Evolutionary conservation across 2,888 invertebrate species (phyloP).

Genomic region (Limenitis camilla): DNA sequence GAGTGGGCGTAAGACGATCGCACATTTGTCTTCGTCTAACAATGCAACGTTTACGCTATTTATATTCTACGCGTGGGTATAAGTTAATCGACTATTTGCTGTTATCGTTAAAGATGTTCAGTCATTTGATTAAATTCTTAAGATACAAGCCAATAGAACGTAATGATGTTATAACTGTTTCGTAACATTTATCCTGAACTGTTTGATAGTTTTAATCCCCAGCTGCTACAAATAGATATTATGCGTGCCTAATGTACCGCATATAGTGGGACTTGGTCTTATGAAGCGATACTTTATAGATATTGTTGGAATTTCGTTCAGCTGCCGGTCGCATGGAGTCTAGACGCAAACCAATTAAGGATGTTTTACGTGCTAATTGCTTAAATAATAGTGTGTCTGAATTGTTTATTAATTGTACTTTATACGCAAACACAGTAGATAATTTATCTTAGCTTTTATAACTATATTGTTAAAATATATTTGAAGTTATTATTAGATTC

Average conservation of each 20-base stretch:
- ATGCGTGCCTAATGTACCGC: constrained; percentile 11
- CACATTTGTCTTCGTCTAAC: constrained; percentile 65
- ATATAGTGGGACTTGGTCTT: constrained; percentile 7
- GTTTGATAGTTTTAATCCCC: not conserved
- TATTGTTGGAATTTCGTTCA: constrained; percentile 16
- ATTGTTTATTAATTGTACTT: too few species aligned
- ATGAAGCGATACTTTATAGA: constrained; percentile 13
- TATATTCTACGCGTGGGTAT: constrained; percentile 56
- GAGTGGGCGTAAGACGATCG: constrained; percentile 54
- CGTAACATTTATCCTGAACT: not conserved
- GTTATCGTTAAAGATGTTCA: constrained; percentile 32
- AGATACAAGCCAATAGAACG: not conserved
- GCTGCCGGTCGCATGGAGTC: constrained; percentile 15
- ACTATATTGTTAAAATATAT: too few species aligned
- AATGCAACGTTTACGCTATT: constrained; percentile 65
- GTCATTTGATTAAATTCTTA: constrained; percentile 15
- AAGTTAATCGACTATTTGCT: constrained; percentile 48
- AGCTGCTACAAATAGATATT: constrained; percentile 12
- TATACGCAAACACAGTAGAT: too few species aligned
- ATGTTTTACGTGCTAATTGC: constrained; percentile 2
- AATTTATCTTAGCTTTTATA: too few species aligned
- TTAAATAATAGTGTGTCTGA: not conserved
- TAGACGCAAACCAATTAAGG: constrained; percentile 6
- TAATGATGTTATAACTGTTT: not conserved
- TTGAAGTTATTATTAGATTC: too few species aligned